phyloP scores from a whole-genome alignment of 2,113 vertebrate genomes.

The Pelusios castaneus region DNA sequence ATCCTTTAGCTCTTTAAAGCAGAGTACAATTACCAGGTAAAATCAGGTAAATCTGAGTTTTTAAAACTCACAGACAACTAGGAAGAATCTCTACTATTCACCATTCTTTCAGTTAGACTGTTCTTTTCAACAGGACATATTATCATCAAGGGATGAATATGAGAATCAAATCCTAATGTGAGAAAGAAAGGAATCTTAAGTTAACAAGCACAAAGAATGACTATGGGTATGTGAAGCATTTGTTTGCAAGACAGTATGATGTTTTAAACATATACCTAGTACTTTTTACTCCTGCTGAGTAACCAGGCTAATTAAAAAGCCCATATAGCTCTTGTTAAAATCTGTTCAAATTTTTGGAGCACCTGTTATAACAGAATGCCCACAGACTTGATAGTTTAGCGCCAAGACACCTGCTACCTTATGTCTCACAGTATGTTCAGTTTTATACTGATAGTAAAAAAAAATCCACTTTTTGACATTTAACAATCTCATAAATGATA shows the following conservation, averaged over 20 bases:
- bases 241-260: conserved; percentile 81
- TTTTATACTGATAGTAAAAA: conserved; percentile 83
- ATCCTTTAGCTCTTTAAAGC: neutral
- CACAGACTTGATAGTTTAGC: conserved; percentile 85
- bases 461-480: conserved; percentile 84
- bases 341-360: conserved; percentile 87
- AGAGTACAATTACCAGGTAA: conserved; percentile 37
- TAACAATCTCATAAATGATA: conserved; percentile 81
- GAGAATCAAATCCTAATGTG: conserved; percentile 49
- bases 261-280: conserved; percentile 84
- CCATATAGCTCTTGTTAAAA: conserved; percentile 84
- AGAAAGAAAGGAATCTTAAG: conserved; percentile 63
- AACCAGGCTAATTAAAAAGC: conserved; percentile 88
- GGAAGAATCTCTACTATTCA: neutral
- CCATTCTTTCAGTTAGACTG: neutral
- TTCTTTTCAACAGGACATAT: conserved; percentile 41
- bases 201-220: conserved; percentile 60
- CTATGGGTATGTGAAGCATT: conserved; percentile 73
- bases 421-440: conserved; percentile 86
- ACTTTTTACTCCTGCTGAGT: conserved; percentile 84
- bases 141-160: conserved; percentile 37
- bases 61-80: neutral
- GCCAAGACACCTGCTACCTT: conserved; percentile 89
- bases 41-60: conserved; percentile 41
- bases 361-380: conserved; percentile 89